phyloP scores from a whole-genome alignment of 2,113 vertebrate species.

The Sylvia atricapilla region DNA sequence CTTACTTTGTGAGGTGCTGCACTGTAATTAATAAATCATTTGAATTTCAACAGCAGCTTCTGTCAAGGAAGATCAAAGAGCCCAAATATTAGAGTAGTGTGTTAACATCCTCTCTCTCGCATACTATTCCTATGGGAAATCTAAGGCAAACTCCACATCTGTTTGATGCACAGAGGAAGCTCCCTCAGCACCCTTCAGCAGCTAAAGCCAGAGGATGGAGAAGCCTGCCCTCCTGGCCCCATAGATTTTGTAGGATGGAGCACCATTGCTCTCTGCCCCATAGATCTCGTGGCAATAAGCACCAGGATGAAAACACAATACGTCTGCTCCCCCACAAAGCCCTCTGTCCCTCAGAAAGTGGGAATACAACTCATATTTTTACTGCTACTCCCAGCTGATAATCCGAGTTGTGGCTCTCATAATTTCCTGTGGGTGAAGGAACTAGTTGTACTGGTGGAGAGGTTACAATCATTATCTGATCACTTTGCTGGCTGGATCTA shows the following conservation, averaged over 20 bases:
- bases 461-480: neutral
- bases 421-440: neutral
- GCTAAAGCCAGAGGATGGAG: neutral
- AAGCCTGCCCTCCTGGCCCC: neutral
- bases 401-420: neutral
- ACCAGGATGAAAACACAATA: neutral
- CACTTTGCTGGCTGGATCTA: neutral
- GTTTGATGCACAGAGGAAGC: neutral
- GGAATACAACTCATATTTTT: neutral
- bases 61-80: constrained; percentile 39
- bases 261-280: neutral
- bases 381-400: neutral
- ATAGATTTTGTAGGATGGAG: neutral
- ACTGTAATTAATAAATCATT: constrained; percentile 33
- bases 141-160: neutral
- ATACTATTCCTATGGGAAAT: neutral
- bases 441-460: neutral
- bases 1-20: neutral
- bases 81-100: neutral
- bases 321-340: rapidly evolving
- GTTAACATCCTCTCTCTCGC: neutral
- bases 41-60: constrained; percentile 44
- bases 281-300: neutral
- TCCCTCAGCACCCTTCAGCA: neutral
- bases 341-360: neutral